Conservation (phyloP, 2,888 invertebrate genomes). For the Congeria kusceri region DNA sequence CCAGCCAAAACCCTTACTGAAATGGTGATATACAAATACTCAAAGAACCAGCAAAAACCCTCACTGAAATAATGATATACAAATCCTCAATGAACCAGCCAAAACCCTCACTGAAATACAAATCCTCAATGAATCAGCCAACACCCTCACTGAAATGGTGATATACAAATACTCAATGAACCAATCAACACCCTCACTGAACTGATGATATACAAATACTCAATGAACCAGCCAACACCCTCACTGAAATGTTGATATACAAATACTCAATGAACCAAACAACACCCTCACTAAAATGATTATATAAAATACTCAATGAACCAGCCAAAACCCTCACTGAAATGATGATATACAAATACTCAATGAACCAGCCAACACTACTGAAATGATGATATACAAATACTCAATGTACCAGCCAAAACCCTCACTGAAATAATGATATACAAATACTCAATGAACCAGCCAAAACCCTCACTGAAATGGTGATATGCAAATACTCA, state of each 20-base stretch:
- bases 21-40: not conserved
- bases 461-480: no score
- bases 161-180: not conserved
- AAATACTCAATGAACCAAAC: not conserved
- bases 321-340: conserved; percentile 80
- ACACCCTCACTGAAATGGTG: conserved; percentile 74
- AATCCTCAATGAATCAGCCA: no score
- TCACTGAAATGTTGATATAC: not conserved
- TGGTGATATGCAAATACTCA: no score
- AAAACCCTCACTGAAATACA: conserved; percentile 78
- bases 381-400: conserved; percentile 2
- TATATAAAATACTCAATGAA: no score
- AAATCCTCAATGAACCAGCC: no score
- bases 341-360: conserved; percentile 25
- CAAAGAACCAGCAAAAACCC: no score
- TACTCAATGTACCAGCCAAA: not conserved
- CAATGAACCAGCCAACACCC: not conserved
- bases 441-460: not conserved
- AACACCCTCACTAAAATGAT: no score
- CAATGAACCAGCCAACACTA: conserved; percentile 1
- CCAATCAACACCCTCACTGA: conserved; percentile 7
- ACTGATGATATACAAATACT: not conserved
- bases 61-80: no score
- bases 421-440: not conserved
- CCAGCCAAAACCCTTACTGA: no score